Conservation (phyloP, 2,113 vertebrate species). For the Lampris incognitus region DNA sequence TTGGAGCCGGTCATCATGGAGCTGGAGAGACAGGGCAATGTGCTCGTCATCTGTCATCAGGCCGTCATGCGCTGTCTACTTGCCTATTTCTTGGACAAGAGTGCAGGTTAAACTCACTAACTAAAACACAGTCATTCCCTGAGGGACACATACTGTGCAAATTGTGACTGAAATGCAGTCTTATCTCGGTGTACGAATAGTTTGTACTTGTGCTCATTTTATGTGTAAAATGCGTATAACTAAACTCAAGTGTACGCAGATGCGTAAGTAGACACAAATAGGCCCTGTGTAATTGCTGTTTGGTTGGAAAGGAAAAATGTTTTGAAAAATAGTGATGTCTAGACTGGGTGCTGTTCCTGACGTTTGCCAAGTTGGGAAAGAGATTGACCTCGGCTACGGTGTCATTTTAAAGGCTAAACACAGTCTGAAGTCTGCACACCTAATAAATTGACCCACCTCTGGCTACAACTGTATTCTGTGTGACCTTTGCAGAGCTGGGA, state of each 20-base stretch:
- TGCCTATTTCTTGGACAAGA: constrained; percentile 96
- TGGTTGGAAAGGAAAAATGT: constrained; percentile 11
- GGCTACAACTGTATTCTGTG: constrained; percentile 8
- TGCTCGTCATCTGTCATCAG: constrained; percentile 97
- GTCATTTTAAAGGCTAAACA: constrained; percentile 10
- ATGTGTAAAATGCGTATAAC: background rate
- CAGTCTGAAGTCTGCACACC: constrained; percentile 1
- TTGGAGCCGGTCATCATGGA: constrained; percentile 98
- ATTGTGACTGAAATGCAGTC: background rate
- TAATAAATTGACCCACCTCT: constrained; percentile 31
- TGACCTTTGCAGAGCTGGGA: background rate
- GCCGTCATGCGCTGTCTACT: constrained; percentile 96
- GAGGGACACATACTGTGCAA: background rate
- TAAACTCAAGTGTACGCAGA: background rate
- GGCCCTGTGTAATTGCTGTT: background rate
- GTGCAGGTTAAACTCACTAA: constrained; percentile 84
- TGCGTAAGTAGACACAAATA: background rate
- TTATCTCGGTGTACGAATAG: background rate
- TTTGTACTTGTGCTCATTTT: background rate
- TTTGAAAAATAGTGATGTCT: background rate
- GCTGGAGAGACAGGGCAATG: constrained; percentile 93
- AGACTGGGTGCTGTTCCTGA: background rate
- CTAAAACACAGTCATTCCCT: background rate
- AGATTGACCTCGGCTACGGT: constrained; percentile 19
- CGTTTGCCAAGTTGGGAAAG: constrained; percentile 11